Evolutionary conservation across 1,140 invertebrate genomes (phyloP), one percentile per base, ranked within the genome.

Genomic region (Tribolium madens): DNA sequence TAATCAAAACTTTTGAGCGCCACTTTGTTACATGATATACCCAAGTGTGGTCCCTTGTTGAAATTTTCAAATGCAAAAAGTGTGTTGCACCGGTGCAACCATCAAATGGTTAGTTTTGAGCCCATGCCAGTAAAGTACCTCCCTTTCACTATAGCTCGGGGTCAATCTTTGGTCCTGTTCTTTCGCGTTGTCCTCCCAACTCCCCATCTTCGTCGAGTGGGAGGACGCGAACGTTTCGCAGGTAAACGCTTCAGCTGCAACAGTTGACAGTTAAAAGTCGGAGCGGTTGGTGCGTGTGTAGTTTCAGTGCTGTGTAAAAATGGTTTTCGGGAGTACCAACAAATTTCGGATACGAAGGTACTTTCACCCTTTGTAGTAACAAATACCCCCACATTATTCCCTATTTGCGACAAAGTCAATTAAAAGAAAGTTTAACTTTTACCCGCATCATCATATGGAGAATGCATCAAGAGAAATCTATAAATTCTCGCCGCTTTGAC

Each of bases 301-400:
- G 15, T 1, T 68, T 12, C 31, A 70, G 64, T 70, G 64, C 17
- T 48, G 48, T 71, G 47, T 60, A 57, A 2, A 84, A 76, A 91
- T 91, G 89, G 89, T 91, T 75, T 91, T 91, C 82, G 89, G 90
- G 48, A 90, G 88, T 81, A 85, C 86, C 57, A 91, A 89, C 83
- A 91, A 91, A 80, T 91, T 91, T 84, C 86, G 89, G 21, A 89
- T 91, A 73, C 86, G 89, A 84, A 90, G 90, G 90, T 91, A 87
- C 48, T 52, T 76, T 50, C 10, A 21, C 4, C 17, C 17, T 7
- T 9, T 42, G 7, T 1, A 3, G 26, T 31, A 31, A 46, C 12
- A 42, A 71, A 14, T n/a, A n/a, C 21, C 21, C 21, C 3, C 21
- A 4, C n/a, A 1, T 26, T 26, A 72, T 52, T 50, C 52, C 46